phyloP scores from a whole-genome alignment of 2,888 invertebrate genomes.

The Harpalus rubripes region DNA sequence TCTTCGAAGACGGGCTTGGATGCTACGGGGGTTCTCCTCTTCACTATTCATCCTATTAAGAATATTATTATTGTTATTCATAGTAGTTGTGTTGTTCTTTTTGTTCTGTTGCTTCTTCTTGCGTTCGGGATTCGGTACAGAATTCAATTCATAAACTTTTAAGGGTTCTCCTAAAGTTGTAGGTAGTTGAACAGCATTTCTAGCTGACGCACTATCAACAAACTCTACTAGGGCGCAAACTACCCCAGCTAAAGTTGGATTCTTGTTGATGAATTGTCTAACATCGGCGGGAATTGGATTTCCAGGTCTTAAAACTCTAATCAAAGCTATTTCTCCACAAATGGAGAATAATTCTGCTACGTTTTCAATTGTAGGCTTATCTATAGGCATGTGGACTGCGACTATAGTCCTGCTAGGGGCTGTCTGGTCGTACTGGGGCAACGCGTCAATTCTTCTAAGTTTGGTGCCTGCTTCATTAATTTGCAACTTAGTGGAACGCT shows the following conservation, averaged over 20 bases:
- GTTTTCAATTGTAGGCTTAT: conserved; percentile 91
- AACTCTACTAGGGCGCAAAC: conserved; percentile 96
- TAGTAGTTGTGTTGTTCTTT: conserved; percentile 82
- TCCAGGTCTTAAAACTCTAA: conserved; percentile 92
- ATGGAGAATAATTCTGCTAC: conserved; percentile 94
- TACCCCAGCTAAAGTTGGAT: conserved; percentile 91
- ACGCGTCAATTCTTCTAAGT: conserved; percentile 88
- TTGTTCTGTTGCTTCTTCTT: conserved; percentile 85
- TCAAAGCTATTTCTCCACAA: conserved; percentile 94
- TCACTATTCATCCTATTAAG: conserved; percentile 56
- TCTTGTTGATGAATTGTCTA: conserved; percentile 93
- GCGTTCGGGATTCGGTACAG: conserved; percentile 84
- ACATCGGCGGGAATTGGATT: conserved; percentile 95
- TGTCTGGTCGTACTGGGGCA: conserved; percentile 95
- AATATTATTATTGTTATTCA: conserved; percentile 77
- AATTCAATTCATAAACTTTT: conserved; percentile 88
- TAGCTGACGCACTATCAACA: conserved; percentile 91
- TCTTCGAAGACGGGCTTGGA: conserved; percentile 77
- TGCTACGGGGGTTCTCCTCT: conserved; percentile 73
- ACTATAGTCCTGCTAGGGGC: conserved; percentile 95
- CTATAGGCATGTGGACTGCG: conserved; percentile 90
- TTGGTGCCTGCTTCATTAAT: conserved; percentile 96
- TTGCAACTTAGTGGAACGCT: conserved; percentile 88
- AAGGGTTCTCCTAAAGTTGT: conserved; percentile 81
- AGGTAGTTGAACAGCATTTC: conserved; percentile 87